Evolutionary conservation across 2,888 invertebrate species (phyloP).

Genomic region (Thysanoteuthis rhombus): DNA sequence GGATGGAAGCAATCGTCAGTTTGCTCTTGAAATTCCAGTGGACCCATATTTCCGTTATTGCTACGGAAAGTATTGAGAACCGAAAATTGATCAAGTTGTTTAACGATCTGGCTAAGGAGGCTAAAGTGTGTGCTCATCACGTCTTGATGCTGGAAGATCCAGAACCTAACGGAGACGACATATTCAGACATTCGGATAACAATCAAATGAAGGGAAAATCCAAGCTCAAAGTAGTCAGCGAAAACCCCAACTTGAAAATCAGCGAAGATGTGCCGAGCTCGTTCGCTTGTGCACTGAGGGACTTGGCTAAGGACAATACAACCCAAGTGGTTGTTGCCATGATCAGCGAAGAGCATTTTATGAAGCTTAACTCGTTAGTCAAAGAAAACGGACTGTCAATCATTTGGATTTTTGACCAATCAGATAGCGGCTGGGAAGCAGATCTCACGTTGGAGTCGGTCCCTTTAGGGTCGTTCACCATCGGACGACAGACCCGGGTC

Average conservation of each 20-base stretch:
- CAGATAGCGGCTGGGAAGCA: neutral
- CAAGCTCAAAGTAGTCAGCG: slow-evolving; percentile 33
- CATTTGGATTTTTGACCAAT: slow-evolving; percentile 23
- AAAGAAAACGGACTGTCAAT: neutral
- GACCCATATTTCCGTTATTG: slow-evolving; percentile 46
- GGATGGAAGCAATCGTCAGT: slow-evolving; percentile 39
- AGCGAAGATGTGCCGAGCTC: neutral
- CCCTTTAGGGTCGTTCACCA: neutral
- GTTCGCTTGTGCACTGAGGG: neutral
- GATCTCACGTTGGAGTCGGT: neutral
- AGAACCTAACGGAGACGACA: slow-evolving; percentile 34
- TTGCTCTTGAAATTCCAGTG: slow-evolving; percentile 43
- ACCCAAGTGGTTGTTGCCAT: neutral
- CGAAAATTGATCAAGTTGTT: slow-evolving; percentile 37
- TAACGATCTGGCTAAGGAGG: slow-evolving; percentile 36
- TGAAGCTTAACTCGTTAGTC: neutral
- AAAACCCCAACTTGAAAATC: slow-evolving; percentile 33
- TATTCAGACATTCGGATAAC: neutral
- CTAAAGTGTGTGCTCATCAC: slow-evolving; percentile 44
- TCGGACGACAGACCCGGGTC: neutral
- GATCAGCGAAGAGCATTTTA: neutral
- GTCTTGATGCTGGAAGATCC: slow-evolving; percentile 29
- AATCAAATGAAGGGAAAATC: neutral
- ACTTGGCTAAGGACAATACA: neutral
- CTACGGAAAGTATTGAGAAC: slow-evolving; percentile 38